Percentiles rank a stretch among this genome's conserved stretches.
Conservation (phyloP, 2,888 invertebrate genomes). For the Crossocerus cetratus region DNA sequence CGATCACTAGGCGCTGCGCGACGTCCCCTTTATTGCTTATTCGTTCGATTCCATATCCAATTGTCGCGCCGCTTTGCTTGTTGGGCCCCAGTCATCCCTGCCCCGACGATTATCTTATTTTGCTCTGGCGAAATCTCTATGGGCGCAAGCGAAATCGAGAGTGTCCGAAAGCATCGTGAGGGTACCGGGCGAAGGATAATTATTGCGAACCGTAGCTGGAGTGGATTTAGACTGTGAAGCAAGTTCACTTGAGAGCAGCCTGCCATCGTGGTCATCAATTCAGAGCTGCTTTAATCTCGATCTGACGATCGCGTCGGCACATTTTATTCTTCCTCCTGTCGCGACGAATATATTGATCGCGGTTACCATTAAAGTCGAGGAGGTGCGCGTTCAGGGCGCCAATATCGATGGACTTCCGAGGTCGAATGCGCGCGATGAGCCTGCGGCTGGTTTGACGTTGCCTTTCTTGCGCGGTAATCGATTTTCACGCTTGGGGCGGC, state of each 20-base stretch:
- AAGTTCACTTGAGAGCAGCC: too few species aligned
- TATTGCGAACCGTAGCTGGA: too few species aligned
- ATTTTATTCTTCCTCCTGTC: conserved; percentile 39
- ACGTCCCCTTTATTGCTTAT: neutral
- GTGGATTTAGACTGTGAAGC: too few species aligned
- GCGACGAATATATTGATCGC: too few species aligned
- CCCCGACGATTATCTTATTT: neutral
- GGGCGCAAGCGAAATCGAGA: too few species aligned
- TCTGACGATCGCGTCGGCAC: conserved; percentile 32
- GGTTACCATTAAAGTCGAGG: too few species aligned
- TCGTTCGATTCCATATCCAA: neutral
- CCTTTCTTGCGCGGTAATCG: neutral
- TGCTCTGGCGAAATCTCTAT: neutral
- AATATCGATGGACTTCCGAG: neutral
- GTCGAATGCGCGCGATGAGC: neutral
- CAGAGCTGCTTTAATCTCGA: conserved; percentile 38
- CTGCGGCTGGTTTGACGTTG: neutral
- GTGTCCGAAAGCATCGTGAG: too few species aligned
- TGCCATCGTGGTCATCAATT: neutral
- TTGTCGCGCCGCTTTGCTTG: neutral
- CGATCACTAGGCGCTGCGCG: too few species aligned
- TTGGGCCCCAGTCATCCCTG: neutral
- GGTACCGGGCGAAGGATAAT: too few species aligned
- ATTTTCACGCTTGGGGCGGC: conserved; percentile 11
- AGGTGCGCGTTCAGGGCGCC: too few species aligned